Conservation (phyloP, 2,888 invertebrate species). For the Acronicta leporina region DNA sequence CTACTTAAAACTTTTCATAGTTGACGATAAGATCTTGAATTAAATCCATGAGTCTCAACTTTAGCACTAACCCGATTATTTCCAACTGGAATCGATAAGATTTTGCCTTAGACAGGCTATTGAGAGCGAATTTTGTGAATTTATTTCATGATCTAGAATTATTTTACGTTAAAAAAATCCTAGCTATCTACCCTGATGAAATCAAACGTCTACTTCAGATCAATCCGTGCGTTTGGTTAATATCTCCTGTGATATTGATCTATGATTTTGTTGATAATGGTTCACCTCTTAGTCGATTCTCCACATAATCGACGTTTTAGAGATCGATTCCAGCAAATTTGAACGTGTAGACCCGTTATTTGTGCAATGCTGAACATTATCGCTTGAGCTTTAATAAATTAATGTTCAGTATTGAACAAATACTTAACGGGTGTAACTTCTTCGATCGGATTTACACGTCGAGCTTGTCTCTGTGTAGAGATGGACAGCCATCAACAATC, state of each 20-base stretch:
- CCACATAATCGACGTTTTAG: too few relatives aligned
- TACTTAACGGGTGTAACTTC: too few relatives aligned
- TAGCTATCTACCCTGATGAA: neutral
- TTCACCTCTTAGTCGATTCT: neutral
- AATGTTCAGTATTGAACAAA: too few relatives aligned
- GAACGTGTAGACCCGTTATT: too few relatives aligned
- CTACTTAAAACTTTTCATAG: conserved; percentile 9
- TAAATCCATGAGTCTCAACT: conserved; percentile 25
- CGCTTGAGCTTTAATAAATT: too few relatives aligned
- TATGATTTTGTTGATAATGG: neutral
- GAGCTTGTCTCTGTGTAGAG: too few relatives aligned
- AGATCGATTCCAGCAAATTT: too few relatives aligned
- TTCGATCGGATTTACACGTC: too few relatives aligned
- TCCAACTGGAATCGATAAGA: conserved; percentile 29
- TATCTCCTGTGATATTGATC: neutral
- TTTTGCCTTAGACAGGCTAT: conserved; percentile 15
- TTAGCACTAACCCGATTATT: conserved; percentile 37
- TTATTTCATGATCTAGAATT: conserved; percentile 6
- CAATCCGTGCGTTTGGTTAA: neutral
- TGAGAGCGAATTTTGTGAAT: conserved; percentile 13
- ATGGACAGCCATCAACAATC: neutral
- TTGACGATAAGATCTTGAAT: conserved; percentile 26
- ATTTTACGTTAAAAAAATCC: neutral
- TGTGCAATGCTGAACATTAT: too few relatives aligned
- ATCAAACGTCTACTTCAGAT: too few relatives aligned